Percentiles rank a stretch among this genome's conserved stretches.
Evolutionary conservation across 2,888 invertebrate species (phyloP).

Genomic region (Euplexia lucipara): DNA sequence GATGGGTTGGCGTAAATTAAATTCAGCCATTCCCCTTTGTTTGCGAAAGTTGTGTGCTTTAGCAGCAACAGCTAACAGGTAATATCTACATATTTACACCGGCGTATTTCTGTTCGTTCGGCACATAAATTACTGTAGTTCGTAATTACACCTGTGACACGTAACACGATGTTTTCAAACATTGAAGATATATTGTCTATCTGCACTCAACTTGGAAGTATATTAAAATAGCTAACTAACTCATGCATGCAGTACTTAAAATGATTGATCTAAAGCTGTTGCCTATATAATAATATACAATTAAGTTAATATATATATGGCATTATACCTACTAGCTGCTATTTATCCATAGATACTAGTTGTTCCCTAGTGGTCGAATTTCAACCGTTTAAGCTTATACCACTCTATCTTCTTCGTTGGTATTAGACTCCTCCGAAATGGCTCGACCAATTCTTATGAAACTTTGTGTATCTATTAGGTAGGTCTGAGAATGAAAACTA

Average conservation of each 20-base stretch:
- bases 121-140: conserved; percentile 47
- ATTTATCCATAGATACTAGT: too few species aligned
- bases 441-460: too few species aligned
- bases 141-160: conserved; percentile 42
- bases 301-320: too few species aligned
- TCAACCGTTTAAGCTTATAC: too few species aligned
- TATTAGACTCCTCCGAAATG: too few species aligned
- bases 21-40: conserved; percentile 53
- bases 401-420: too few species aligned
- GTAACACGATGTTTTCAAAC: conserved; percentile 42
- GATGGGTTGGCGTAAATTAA: conserved; percentile 41
- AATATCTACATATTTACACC: conserved; percentile 35
- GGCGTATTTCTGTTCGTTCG: conserved; percentile 18
- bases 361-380: too few species aligned
- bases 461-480: too few species aligned
- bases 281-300: conserved; percentile 25
- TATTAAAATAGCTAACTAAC: conserved; percentile 19
- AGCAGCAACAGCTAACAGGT: conserved; percentile 45
- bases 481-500: too few species aligned
- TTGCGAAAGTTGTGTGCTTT: conserved; percentile 53
- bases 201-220: conserved; percentile 21
- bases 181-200: conserved; percentile 29
- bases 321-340: too few species aligned
- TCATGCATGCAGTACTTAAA: neutral
- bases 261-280: neutral